phyloP scores from a whole-genome alignment of 2,113 vertebrate genomes.

The Eretmochelys imbricata region DNA sequence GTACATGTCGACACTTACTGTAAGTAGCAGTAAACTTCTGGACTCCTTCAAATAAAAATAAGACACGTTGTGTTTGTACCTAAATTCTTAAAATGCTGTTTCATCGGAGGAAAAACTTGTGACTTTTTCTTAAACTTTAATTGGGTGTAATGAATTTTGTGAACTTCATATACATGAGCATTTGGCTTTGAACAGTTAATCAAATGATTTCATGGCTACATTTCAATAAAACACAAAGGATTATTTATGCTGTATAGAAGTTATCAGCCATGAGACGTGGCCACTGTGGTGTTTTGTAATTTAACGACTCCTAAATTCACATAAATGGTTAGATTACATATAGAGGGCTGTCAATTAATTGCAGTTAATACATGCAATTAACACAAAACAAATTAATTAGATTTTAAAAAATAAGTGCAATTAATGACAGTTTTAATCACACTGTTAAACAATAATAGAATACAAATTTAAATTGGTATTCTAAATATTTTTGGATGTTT shows the following conservation, averaged over 20 bases:
- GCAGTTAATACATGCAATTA: background rate
- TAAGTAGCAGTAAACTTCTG: slow-evolving; percentile 72
- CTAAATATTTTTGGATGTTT: too few species aligned
- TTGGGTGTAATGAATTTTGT: rapidly evolving
- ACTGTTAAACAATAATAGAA: too few species aligned
- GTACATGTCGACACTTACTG: slow-evolving; percentile 94
- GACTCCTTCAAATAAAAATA: background rate
- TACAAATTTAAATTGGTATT: too few species aligned
- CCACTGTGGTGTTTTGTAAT: background rate
- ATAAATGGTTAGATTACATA: background rate
- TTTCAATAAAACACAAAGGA: background rate
- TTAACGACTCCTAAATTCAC: background rate
- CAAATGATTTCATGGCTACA: background rate
- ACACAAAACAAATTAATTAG: too few species aligned
- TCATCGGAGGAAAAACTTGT: background rate
- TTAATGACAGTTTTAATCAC: too few species aligned
- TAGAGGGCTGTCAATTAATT: background rate
- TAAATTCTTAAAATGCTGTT: background rate
- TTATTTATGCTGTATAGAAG: background rate
- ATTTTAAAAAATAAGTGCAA: too few species aligned
- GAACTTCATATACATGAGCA: background rate
- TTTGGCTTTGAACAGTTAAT: background rate
- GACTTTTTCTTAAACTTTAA: background rate
- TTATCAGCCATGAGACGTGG: background rate
- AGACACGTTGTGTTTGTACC: background rate